Base-by-base conservation (phyloP, 2,797 vertebrate genomes). In the Gephyroberyx darwinii region DNA sequence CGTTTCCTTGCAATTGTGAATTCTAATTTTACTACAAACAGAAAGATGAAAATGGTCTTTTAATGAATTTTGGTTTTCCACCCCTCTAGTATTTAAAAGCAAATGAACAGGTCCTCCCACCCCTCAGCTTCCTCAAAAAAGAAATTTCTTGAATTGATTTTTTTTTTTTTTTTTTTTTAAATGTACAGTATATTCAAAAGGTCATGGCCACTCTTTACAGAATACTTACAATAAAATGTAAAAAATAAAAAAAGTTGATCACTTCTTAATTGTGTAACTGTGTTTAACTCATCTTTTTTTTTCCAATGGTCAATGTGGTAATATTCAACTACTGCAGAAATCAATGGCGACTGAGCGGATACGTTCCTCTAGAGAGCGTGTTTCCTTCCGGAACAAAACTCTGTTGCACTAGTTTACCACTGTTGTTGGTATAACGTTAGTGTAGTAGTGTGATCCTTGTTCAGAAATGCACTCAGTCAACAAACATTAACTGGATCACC, bases 361-460 rank as follows among this genome's bases (percentile, higher is more conserved):
- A 4, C 6, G 3, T 17, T 47, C 43, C 39, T 16, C 20, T 20
- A 2, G 0, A 48, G 9, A 14, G 3, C 8, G 12, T 39, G 75
- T 73, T 74, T 80, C 67, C 19, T 4, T 31, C 60, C 79, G 76
- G 83, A 77, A 31, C 0, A 55, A 14, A 61, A 26, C 1, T 39
- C 5, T 3, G 76, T 47, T 39, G 64, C 76, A 82, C 70, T 58
- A 58, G 17, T 20, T 35, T 39, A 17, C 31, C 14, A 1, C 20
- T 12, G 20, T 41, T n/a, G 9, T 1, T 47, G 50, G 19, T 51
- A 22, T 26, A 26, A 26, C 26, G 26, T 26, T 26, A 26, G 26
- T 51, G 50, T 51, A 22, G 8, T 51, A 9, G 8, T 39, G 8
- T 10, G 9, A 10, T 39, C 10, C 37, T 39, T 10, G 2, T 9